phyloP scores from a whole-genome alignment of 1,140 invertebrate species.

The Spodoptera frugiperda region DNA sequence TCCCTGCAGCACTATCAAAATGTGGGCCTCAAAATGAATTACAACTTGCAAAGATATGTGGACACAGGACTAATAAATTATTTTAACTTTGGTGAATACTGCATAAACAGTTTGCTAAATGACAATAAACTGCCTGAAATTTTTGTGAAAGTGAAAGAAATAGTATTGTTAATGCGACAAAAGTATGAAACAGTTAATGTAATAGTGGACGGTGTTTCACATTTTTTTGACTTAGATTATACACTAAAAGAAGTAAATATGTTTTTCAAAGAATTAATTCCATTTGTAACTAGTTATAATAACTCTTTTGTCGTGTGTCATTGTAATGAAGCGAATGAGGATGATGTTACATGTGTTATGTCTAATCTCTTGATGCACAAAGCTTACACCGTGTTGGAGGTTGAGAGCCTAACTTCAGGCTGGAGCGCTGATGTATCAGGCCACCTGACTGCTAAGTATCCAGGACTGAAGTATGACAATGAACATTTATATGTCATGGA shows the following conservation, averaged over 20 bases:
- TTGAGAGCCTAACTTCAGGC: conserved; percentile 89
- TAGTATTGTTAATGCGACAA: conserved; percentile 61
- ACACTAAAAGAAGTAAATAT: conserved; percentile 84
- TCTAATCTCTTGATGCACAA: conserved; percentile 87
- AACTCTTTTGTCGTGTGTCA: conserved; percentile 73
- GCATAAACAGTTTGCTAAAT: conserved; percentile 86
- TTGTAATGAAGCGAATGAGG: conserved; percentile 83
- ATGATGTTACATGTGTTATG: conserved; percentile 86
- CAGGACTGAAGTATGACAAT: conserved; percentile 76
- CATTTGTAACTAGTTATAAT: conserved; percentile 63
- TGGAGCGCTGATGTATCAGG: conserved; percentile 90
- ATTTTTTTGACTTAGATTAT: conserved; percentile 89
- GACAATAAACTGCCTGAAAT: conserved; percentile 75
- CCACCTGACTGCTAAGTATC: conserved; percentile 86
- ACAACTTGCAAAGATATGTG: conserved; percentile 88
- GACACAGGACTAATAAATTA: conserved; percentile 86
- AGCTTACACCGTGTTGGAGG: conserved; percentile 87
- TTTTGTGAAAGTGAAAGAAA: conserved; percentile 65
- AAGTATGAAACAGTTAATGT: conserved; percentile 84
- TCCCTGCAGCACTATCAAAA: conserved; percentile 90
- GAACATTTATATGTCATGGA: conserved; percentile 72
- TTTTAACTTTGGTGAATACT: conserved; percentile 70
- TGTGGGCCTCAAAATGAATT: conserved; percentile 90
- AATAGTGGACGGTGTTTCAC: conserved; percentile 90
- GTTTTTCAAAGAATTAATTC: conserved; percentile 85